Base-by-base conservation (phyloP, 2,888 invertebrate species). In the Prosopocoilus inquinatus region DNA sequence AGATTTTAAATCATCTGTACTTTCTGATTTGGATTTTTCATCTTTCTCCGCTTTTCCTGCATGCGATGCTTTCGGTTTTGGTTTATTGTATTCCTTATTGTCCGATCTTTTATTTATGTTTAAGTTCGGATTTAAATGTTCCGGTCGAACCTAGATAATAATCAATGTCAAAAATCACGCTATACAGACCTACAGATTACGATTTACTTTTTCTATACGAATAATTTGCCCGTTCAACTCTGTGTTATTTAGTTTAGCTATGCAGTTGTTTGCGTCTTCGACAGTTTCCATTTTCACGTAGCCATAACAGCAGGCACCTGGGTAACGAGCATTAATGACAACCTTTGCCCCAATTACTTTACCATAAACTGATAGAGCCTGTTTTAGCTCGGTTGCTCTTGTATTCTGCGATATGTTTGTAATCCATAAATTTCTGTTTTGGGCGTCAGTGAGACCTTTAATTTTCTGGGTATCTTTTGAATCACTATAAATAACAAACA, bases 271-370 rank as follows among this genome's bases (percentile, higher is more conserved):
- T 3, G 95, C 95, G 76, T 95, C 95, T 57, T 88, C 90, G 12
- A 89, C 85, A 13, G 91, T 90, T 1, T 89, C 89, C 95, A 98
- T 96, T 0, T 96, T 96, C 2, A 98, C 94, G 75, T 95, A 96
- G 28, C 97, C 98, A 71, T 95, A 97, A 75, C 95, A 96, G 53
- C 93, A 86, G 1, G 94, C 91, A 1, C 94, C 94, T 0, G 96
- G 95, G 9, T 91, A 93, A 61, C 90, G 85, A 0, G 96, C 94
- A 75, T 96, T 96, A 0, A 96, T 96, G 2, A 98, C 96, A 20
- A 98, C 94, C 80, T 97, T 97, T 0, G 96, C 96, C 57, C 94
- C 94, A 67, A 94, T 86, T 44, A 95, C 95, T 85, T 95, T 96
- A 68, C 96, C 96, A 80, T 91, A 90, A 72, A 91, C 90, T 52